Evolutionary conservation across 2,113 vertebrate species (phyloP), one percentile per base, ranked within the genome.

Genomic region (Vulpes ferrilata): DNA sequence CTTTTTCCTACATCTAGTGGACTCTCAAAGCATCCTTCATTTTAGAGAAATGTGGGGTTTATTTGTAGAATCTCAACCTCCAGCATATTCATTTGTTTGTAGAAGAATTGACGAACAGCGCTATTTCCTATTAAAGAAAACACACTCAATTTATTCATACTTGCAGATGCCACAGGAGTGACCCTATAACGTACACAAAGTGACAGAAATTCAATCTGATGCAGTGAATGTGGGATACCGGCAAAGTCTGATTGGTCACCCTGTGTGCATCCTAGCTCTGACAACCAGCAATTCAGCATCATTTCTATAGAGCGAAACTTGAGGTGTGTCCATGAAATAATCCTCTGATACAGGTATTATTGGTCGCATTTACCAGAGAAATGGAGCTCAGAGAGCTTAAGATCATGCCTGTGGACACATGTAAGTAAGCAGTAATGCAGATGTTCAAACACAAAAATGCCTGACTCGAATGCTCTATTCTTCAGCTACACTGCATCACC

Each of bases 101-200:
- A 78, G 53, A 93, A 27, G 73, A 83, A 53, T 60, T 43, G 55
- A 65, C 15, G 62, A 85, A 15, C 9, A 51, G 22, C 92, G 19
- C 86, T 86, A 30, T 90, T 92, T 87, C 62, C 32, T 81, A 59
- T 27, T 55, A 92, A 94, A 73, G 64, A 73, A 57, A 90, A 67
- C 74, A 89, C 20, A 88, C 35, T 25, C 60, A 94, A 64, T 78
- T 94, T 92, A 78, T 53, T 25, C 79, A 64, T 60, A 76, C 35
- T 87, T 73, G 62, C 12, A 1, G 79, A 92, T 83, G 27, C 64
- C 43, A 73, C n/a, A 11, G 43, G 35, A 80, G 35, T 85, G 59
- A 71, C 38, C 53, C 53, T 81, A 23, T 30, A 43, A 25, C 35
- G n/a, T 55, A 76, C 48, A 73, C 85, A 79, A 71, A 82, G 69